Percentiles rank a stretch among this genome's conserved stretches.
Evolutionary conservation across 2,113 vertebrate genomes (phyloP).

Genomic region (chimpanzee (Pan troglodytes)): NHGRI_mPanTro3-v2.1_pri NC_072402.2:41694501-41695000

Average conservation of each 20-base stretch:
- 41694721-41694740: neutral
- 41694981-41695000: neutral
- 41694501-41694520: fast-evolving
- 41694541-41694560: neutral
- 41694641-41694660: neutral
- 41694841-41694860: neutral
- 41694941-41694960: neutral
- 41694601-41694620: neutral
- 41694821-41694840: neutral
- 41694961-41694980: neutral
- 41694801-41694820: neutral
- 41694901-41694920: neutral
- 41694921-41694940: neutral
- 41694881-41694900: neutral
- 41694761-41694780: neutral
- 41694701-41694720: neutral
- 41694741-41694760: neutral
- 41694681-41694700: neutral
- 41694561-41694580: no score
- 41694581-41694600: neutral
- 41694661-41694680: neutral
- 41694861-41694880: neutral
- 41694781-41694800: neutral
- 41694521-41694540: no score
- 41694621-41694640: neutral